Conservation (phyloP, 1,140 invertebrate genomes). For the Oncopeltus fasciatus region DNA sequence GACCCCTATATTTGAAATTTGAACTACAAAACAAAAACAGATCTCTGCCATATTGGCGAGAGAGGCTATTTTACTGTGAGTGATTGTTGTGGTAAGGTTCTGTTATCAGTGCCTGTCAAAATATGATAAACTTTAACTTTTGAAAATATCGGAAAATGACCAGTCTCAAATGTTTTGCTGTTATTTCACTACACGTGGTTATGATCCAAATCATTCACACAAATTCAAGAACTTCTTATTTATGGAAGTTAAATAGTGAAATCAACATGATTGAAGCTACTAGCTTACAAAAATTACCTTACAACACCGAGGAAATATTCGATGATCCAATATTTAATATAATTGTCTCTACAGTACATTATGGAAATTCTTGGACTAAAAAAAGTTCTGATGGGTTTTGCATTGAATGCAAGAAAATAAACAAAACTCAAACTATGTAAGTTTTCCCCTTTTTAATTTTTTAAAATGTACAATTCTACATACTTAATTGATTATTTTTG, state of each 20-base stretch:
- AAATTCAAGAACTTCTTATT: constrained; percentile 48
- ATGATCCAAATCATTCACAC: constrained; percentile 51
- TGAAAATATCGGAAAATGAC: neutral
- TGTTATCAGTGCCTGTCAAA: neutral
- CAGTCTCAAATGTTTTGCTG: constrained; percentile 7
- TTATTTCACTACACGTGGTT: constrained; percentile 27
- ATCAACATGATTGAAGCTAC: constrained; percentile 47
- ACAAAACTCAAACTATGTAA: constrained; percentile 21
- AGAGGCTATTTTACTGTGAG: too few relatives aligned
- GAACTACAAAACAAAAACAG: too few relatives aligned
- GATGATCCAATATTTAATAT: constrained; percentile 48
- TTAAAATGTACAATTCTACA: too few relatives aligned
- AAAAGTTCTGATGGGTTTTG: constrained; percentile 38
- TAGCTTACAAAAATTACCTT: constrained; percentile 36
- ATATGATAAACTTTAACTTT: neutral
- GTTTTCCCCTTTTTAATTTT: neutral
- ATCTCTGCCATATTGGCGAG: too few relatives aligned
- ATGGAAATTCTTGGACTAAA: constrained; percentile 45
- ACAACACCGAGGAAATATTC: constrained; percentile 32
- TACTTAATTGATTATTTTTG: too few relatives aligned
- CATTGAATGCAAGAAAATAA: constrained; percentile 36
- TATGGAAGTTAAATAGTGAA: constrained; percentile 55
- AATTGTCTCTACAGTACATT: constrained; percentile 44
- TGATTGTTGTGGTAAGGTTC: neutral
- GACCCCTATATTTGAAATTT: too few relatives aligned